Base-by-base conservation (phyloP, 2,113 vertebrate genomes). In the Centropus unirufus region DNA sequence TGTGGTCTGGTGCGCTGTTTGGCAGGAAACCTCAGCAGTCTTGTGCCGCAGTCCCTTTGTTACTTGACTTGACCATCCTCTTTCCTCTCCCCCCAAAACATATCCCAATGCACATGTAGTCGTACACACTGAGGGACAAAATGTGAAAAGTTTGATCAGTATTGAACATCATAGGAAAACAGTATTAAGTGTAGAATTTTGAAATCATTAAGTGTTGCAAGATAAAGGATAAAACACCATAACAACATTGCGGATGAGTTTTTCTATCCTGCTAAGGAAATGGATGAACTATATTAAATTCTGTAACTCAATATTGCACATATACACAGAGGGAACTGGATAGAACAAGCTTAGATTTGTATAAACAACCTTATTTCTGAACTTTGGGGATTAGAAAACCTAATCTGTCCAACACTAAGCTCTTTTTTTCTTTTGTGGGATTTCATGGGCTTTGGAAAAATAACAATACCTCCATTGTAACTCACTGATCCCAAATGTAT, bases 81-180 rank as follows among this genome's bases (percentile, higher is more conserved):
- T 63, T 76, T 36, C 40, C 49, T 69, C 27, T 18, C 12, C 3
- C 19, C 13, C 3, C 26, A 70, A 39, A 61, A 85, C 7, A 7
- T 3, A 30, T 29, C 55, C 59, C 39, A 14, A 3, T 5, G 23
- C 4, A 1, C 15, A 32, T 0, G 0, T 14, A 21, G 9, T 36
- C 3, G 1, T 27, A 51, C 14, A 46, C 2, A 2, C 55, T 4
- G 24, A 59, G 29, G 55, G 19, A 54, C 16, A 75, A n/a, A 30
- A 46, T 9, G 36, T 42, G 32, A 39, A 11, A 88, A 61, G 13
- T 58, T 6, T 52, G 14, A 27, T 80, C 27, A 8, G 36, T 16
- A 36, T 23, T 80, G 27, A 86, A 13, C 30, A 23, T 39, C 52
- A 14, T 2, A 49, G 62, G 57, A 58, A 44, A 67, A 58, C 36